These are phyloP conservation scores for Agelastica alni DNA, from an alignment of 2,888 invertebrate species.

Conservation along the genomic window DNA sequence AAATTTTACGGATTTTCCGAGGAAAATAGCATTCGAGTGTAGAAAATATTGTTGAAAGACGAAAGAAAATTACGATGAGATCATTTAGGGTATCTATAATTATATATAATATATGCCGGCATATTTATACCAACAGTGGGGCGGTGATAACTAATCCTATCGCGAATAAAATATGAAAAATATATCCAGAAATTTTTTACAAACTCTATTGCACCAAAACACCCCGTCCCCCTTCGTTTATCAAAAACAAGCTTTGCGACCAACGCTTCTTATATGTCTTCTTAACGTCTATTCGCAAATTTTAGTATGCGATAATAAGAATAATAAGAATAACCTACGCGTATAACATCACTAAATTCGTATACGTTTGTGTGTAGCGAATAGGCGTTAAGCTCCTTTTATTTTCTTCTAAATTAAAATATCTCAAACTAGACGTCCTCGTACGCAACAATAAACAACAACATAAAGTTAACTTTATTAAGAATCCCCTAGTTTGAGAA, in stretches of 20 bases:
- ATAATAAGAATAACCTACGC: slow-evolving; percentile 47
- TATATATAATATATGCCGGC: too few species aligned
- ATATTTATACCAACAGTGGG: slow-evolving; percentile 7
- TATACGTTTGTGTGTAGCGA: slow-evolving; percentile 47
- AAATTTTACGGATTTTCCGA: too few species aligned
- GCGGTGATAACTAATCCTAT: slow-evolving; percentile 15
- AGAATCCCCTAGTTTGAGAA: slow-evolving; percentile 5
- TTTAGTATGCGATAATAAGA: slow-evolving; percentile 39
- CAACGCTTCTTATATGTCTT: slow-evolving; percentile 10
- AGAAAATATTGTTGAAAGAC: too few species aligned
- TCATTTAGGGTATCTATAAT: too few species aligned
- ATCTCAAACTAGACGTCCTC: slow-evolving; percentile 10
- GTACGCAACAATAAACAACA: slow-evolving; percentile 18
- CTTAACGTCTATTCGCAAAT: slow-evolving; percentile 21
- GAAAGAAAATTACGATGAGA: too few species aligned
- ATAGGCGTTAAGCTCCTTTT: slow-evolving; percentile 17
- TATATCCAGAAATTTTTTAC: slow-evolving; percentile 13
- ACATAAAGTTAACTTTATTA: slow-evolving; percentile 15
- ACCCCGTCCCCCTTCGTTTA: slow-evolving; percentile 19
- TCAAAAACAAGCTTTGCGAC: slow-evolving; percentile 9
- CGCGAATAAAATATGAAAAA: too few species aligned
- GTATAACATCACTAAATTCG: slow-evolving; percentile 53
- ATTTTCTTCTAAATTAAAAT: slow-evolving; percentile 11
- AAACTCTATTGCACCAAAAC: slow-evolving; percentile 26
- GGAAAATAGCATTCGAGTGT: too few species aligned